phyloP scores from a whole-genome alignment of 1,140 invertebrate species.

The Macrobrachium rosenbergii region DNA sequence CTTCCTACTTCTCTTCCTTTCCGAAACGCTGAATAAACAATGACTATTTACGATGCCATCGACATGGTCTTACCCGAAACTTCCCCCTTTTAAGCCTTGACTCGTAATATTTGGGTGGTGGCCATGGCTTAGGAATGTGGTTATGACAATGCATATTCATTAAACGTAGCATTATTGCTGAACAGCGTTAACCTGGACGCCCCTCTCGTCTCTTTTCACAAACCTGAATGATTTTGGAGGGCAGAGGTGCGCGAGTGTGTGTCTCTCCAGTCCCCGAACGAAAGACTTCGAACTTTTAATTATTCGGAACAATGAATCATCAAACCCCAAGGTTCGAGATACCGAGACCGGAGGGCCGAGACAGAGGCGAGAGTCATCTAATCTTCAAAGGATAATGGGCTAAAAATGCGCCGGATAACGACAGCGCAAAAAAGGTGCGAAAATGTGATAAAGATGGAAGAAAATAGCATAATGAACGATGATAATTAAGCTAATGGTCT shows the following conservation, averaged over 20 bases:
- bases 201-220: background rate
- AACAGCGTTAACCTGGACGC: background rate
- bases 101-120: background rate
- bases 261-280: background rate
- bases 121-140: constrained; percentile 8
- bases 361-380: constrained; percentile 38
- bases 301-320: background rate
- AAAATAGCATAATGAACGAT: constrained; percentile 21
- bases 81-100: background rate
- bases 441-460: constrained; percentile 27
- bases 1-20: background rate
- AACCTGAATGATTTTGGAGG: background rate
- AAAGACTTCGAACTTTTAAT: background rate
- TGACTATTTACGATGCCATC: no score
- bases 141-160: constrained; percentile 37
- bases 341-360: constrained; percentile 12
- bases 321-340: background rate
- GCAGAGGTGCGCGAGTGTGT: background rate
- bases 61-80: no score
- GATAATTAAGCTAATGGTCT: constrained; percentile 26
- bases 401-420: constrained; percentile 29
- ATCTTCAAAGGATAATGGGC: constrained; percentile 35
- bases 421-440: constrained; percentile 43
- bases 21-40: background rate
- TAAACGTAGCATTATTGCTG: background rate